Evolutionary conservation across 2,797 vertebrate species (phyloP).

Genomic region (Oreochromis grahami): DNA sequence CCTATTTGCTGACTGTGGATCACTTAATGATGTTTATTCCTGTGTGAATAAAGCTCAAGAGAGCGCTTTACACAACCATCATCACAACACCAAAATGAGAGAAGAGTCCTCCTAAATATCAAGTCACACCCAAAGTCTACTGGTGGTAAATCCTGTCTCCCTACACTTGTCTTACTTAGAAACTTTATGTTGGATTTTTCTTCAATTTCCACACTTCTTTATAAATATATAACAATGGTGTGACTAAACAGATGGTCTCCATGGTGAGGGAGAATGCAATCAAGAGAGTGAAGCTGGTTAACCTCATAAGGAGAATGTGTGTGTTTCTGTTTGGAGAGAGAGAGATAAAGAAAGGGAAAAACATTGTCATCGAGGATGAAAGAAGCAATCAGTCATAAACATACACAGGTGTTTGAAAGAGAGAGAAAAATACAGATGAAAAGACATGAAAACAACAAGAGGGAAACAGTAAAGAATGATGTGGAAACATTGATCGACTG

Average conservation of each 20-base stretch:
- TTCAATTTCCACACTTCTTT: not conserved
- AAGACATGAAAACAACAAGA: not conserved
- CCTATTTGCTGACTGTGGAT: not conserved
- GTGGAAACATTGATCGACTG: not conserved
- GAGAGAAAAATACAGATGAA: not conserved
- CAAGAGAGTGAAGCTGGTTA: not conserved
- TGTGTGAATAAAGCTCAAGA: not conserved
- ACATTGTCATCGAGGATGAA: not conserved
- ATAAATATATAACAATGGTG: not conserved
- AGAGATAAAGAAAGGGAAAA: not conserved
- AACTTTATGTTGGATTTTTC: not conserved
- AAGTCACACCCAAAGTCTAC: not conserved
- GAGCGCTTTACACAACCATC: not conserved
- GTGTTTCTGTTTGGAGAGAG: not conserved
- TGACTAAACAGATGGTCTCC: not conserved
- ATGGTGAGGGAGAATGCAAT: not conserved
- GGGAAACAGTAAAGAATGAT: not conserved
- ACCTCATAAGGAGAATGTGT: not conserved
- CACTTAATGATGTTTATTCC: not conserved
- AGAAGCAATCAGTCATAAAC: not conserved
- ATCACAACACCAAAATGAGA: not conserved
- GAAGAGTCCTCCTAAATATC: not conserved
- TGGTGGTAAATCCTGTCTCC: not conserved
- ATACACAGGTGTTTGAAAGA: not conserved
- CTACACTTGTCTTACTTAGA: not conserved